Evolutionary conservation across 2,888 invertebrate genomes (phyloP).

Genomic region (Argyresthia goedartella): DNA sequence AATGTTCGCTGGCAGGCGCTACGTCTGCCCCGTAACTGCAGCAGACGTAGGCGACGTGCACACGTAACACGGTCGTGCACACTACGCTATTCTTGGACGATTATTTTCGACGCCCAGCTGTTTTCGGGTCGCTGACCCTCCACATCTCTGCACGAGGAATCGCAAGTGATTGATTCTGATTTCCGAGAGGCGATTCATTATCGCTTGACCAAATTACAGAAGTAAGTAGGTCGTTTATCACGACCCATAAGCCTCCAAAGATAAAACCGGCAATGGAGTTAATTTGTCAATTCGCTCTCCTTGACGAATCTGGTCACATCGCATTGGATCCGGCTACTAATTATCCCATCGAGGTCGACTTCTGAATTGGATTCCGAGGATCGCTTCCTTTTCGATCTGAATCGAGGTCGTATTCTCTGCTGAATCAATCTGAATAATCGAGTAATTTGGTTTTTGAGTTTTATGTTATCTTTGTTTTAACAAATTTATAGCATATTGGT

Average conservation of each 20-base stretch:
- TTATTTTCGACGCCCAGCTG: slow-evolving; percentile 36
- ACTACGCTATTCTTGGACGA: slow-evolving; percentile 30
- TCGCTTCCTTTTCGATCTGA: slow-evolving; percentile 16
- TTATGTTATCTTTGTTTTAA: neutral
- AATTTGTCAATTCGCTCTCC: neutral
- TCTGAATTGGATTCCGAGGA: slow-evolving; percentile 18
- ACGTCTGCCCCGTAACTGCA: slow-evolving; percentile 46
- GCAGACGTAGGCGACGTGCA: slow-evolving; percentile 43
- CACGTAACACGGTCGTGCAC: slow-evolving; percentile 28
- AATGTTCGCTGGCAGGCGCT: slow-evolving; percentile 23
- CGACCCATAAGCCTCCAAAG: neutral
- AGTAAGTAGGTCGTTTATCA: neutral
- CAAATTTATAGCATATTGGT: too few species aligned
- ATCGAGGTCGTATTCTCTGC: slow-evolving; percentile 17
- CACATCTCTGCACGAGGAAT: neutral
- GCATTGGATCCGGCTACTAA: slow-evolving; percentile 31
- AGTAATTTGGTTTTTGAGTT: neutral
- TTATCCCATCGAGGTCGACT: slow-evolving; percentile 25
- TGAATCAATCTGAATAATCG: too few species aligned
- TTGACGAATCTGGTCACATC: slow-evolving; percentile 16
- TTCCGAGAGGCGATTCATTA: neutral
- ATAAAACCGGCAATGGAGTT: neutral
- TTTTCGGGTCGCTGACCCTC: slow-evolving; percentile 14
- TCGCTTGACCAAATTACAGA: neutral
- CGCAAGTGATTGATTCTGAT: neutral